Evolutionary conservation across 2,113 vertebrate genomes (phyloP).

Genomic region (Apteryx mantelli): DNA sequence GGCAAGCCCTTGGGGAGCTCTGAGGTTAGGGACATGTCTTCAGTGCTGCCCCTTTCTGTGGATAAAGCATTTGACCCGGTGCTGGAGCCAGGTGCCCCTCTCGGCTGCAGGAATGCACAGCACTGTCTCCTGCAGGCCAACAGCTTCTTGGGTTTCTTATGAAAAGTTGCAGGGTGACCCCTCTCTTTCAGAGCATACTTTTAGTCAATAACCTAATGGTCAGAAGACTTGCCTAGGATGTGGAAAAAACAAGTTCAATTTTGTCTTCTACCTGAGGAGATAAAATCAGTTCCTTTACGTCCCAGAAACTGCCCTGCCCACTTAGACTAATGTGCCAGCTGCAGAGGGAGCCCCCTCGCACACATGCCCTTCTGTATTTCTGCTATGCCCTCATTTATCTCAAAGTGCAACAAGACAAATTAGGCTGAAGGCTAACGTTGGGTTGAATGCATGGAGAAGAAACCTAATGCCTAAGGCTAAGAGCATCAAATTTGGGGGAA

Average conservation of each 20-base stretch:
- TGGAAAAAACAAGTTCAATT: no score
- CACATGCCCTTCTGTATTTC: fast-evolving
- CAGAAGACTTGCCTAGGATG: no score
- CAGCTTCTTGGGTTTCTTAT: no score
- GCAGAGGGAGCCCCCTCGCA: neutral
- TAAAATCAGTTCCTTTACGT: neutral
- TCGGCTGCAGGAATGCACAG: no score
- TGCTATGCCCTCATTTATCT: neutral
- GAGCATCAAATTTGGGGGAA: neutral
- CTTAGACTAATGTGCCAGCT: fast-evolving
- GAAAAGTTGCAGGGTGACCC: no score
- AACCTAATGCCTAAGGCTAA: neutral
- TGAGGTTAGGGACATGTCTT: neutral
- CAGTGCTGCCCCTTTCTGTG: no score
- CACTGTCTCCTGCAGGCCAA: no score
- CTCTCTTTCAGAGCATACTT: no score
- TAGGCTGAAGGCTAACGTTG: neutral
- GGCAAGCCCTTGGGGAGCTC: neutral
- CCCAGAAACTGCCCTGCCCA: neutral
- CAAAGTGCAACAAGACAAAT: neutral
- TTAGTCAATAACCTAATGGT: no score
- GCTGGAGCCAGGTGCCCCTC: neutral
- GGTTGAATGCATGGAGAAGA: neutral
- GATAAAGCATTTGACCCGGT: neutral
- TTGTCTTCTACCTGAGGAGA: neutral